These are phyloP conservation scores for Scolopax bukidnonensis DNA, from an alignment of 2,797 vertebrate genomes.

Conservation along the genomic window DNA sequence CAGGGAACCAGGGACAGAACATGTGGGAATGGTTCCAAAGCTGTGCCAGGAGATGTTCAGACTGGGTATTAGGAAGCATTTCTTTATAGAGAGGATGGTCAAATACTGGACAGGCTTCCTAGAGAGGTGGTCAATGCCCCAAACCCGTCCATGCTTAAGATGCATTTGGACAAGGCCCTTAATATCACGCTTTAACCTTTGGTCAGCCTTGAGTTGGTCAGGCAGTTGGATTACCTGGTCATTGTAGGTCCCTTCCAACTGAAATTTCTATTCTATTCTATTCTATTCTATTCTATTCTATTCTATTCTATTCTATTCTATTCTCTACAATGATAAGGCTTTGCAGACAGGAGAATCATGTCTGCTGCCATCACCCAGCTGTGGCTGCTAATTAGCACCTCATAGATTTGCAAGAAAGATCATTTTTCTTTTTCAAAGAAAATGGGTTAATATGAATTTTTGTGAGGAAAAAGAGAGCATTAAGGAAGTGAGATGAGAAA, in stretches of 20 bases:
- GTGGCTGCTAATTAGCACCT: not conserved
- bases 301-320: too few species aligned
- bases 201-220: not conserved
- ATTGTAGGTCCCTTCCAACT: not conserved
- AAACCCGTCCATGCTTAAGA: not conserved
- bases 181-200: not conserved
- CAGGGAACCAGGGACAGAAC: not conserved
- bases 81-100: not conserved
- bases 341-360: not conserved
- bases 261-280: not conserved
- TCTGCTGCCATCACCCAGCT: not conserved
- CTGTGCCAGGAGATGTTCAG: not conserved
- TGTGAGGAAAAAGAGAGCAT: not conserved
- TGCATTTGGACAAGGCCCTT: not conserved
- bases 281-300: not conserved
- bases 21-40: not conserved
- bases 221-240: not conserved
- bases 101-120: not conserved
- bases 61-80: not conserved
- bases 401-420: not conserved
- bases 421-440: not conserved
- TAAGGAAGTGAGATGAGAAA: not conserved
- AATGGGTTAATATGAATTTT: not conserved
- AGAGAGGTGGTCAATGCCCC: not conserved
- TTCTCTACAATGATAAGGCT: not conserved